phyloP scores from a whole-genome alignment of 2,888 invertebrate genomes.

The Spodoptera littoralis region DNA sequence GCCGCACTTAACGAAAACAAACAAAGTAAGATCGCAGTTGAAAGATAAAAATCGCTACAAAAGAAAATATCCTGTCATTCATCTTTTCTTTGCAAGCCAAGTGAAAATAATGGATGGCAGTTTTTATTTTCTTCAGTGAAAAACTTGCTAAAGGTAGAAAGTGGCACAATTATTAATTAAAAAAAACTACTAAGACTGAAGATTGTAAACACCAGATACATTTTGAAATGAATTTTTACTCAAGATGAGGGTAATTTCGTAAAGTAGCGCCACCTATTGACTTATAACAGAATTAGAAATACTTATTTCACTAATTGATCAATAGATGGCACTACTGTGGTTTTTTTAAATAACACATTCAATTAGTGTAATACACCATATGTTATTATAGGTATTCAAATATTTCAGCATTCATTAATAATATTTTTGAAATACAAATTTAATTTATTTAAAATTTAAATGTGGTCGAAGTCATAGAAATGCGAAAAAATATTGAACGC shows the following conservation, averaged over 20 bases:
- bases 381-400: background rate
- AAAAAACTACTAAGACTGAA: slow-evolving; percentile 26
- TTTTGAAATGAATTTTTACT: slow-evolving; percentile 17
- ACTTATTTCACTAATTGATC: background rate
- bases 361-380: background rate
- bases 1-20: slow-evolving; percentile 43
- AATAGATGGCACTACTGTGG: slow-evolving; percentile 18
- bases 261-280: slow-evolving; percentile 23
- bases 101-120: slow-evolving; percentile 54
- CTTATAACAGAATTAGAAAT: background rate
- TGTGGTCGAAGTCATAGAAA: no score
- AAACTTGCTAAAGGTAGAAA: slow-evolving; percentile 40
- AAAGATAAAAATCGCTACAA: slow-evolving; percentile 38
- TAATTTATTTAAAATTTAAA: background rate
- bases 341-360: background rate
- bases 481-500: slow-evolving; percentile 40
- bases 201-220: slow-evolving; percentile 17
- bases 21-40: slow-evolving; percentile 37
- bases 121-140: slow-evolving; percentile 38
- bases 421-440: fast-evolving
- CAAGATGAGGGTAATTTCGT: background rate
- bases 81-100: slow-evolving; percentile 60
- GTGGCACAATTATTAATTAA: slow-evolving; percentile 50
- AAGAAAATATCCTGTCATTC: slow-evolving; percentile 59
- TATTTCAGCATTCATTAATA: background rate